phyloP scores from a whole-genome alignment of 2,113 vertebrate genomes.

The Philantomba maxwellii region DNA sequence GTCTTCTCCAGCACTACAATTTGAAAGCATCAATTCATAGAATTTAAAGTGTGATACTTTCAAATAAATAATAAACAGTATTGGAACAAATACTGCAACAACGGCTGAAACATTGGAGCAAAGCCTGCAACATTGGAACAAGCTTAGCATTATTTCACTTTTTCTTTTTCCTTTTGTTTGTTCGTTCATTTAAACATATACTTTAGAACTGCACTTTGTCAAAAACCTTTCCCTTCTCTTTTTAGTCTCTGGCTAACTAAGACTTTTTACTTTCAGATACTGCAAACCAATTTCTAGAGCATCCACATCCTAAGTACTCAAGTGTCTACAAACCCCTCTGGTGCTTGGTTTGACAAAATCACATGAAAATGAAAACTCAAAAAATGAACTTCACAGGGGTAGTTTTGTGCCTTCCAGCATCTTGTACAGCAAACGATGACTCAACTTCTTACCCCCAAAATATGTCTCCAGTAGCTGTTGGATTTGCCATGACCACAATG shows the following conservation, averaged over 20 bases:
- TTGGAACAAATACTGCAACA: background rate
- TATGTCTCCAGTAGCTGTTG: constrained; percentile 29
- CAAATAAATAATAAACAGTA: background rate
- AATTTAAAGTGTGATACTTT: background rate
- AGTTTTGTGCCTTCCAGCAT: constrained; percentile 79
- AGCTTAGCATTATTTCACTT: constrained; percentile 69
- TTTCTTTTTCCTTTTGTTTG: background rate
- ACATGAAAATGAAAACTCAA: constrained; percentile 41
- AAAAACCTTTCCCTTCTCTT: constrained; percentile 51
- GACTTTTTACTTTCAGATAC: background rate
- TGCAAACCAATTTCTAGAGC: background rate
- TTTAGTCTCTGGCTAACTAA: constrained; percentile 32
- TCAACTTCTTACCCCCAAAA: background rate
- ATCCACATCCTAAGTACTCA: constrained; percentile 12
- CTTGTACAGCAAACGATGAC: constrained; percentile 45
- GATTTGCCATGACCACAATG: constrained; percentile 28
- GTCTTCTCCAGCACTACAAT: background rate
- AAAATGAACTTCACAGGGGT: constrained; percentile 69
- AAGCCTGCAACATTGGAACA: constrained; percentile 64
- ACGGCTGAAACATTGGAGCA: constrained; percentile 28
- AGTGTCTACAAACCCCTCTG: constrained; percentile 59
- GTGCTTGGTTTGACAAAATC: constrained; percentile 71
- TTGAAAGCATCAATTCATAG: accelerated
- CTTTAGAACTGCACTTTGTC: constrained; percentile 75
- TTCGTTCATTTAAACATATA: constrained; percentile 42